These are phyloP conservation scores for Chloromyia formosa DNA, from an alignment of 2,888 invertebrate genomes.

Conservation along the genomic window DNA sequence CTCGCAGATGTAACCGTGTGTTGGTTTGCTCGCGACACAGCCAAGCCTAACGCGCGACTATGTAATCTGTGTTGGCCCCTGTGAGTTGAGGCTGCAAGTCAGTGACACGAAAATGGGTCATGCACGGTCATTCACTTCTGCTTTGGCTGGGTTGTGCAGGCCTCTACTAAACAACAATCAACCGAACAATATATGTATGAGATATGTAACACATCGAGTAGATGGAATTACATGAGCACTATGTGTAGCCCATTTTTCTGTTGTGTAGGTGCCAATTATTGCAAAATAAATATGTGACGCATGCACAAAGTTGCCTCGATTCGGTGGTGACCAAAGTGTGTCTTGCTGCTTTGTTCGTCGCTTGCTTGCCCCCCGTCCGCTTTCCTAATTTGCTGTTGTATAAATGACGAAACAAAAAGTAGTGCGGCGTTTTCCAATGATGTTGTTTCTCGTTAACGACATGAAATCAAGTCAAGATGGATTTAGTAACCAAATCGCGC, in stretches of 20 bases:
- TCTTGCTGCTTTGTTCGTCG: not conserved
- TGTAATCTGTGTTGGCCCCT: conserved; percentile 30
- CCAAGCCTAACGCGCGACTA: conserved; percentile 22
- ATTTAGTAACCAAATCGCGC: conserved; percentile 6
- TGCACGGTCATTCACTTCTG: conserved; percentile 68
- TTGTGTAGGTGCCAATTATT: conserved; percentile 43
- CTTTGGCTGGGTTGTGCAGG: conserved; percentile 57
- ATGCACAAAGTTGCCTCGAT: conserved; percentile 22
- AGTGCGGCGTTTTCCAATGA: conserved; percentile 7
- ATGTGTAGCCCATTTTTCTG: conserved; percentile 26
- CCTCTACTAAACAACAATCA: conserved; percentile 26
- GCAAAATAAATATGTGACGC: conserved; percentile 42
- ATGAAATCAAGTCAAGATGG: conserved; percentile 16
- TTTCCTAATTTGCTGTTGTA: too few relatives aligned
- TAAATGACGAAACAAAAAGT: too few relatives aligned
- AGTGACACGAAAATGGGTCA: conserved; percentile 76
- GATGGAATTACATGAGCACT: not conserved
- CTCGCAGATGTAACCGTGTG: too few relatives aligned
- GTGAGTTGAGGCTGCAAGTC: conserved; percentile 61
- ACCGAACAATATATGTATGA: not conserved
- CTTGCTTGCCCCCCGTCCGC: too few relatives aligned
- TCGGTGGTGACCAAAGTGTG: not conserved
- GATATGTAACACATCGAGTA: conserved; percentile 18
- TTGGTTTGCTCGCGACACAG: not conserved
- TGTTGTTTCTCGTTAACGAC: conserved; percentile 5